phyloP scores from a whole-genome alignment of 2,113 vertebrate species.

The Isichthys henryi region DNA sequence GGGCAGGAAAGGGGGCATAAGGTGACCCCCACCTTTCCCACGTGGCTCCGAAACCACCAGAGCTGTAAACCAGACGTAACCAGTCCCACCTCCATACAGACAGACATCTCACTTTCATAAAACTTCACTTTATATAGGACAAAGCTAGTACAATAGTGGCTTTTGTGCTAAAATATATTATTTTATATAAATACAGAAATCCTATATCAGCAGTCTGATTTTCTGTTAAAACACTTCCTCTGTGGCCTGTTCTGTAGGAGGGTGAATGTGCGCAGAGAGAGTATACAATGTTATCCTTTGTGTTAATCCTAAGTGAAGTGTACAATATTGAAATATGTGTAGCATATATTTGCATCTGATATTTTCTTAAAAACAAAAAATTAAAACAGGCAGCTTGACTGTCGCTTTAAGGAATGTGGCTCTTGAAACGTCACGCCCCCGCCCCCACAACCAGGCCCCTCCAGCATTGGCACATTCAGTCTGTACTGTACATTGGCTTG shows the following conservation, averaged over 20 bases:
- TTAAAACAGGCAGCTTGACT: background rate
- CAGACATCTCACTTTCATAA: conserved; percentile 28
- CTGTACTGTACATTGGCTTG: background rate
- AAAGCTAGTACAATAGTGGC: conserved; percentile 64
- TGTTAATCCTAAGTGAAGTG: background rate
- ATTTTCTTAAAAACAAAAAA: background rate
- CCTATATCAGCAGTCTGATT: conserved; percentile 35
- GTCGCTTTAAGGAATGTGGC: background rate
- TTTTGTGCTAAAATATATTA: conserved; percentile 65
- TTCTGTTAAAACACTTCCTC: conserved; percentile 24
- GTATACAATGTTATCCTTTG: background rate
- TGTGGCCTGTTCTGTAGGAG: conserved; percentile 34
- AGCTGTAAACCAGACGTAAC: background rate
- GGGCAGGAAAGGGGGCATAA: background rate
- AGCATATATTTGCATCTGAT: background rate
- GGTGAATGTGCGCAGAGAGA: conserved; percentile 19
- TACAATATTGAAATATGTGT: background rate
- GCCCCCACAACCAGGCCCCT: background rate
- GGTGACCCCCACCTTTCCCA: background rate
- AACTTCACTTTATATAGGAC: conserved; percentile 51
- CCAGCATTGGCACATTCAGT: background rate
- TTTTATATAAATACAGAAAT: conserved; percentile 61
- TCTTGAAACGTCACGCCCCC: background rate
- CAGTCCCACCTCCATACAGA: conserved; percentile 19
- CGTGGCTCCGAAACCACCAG: background rate